Base-by-base conservation (phyloP, 2,113 vertebrate genomes). In the Redunca redunca region DNA sequence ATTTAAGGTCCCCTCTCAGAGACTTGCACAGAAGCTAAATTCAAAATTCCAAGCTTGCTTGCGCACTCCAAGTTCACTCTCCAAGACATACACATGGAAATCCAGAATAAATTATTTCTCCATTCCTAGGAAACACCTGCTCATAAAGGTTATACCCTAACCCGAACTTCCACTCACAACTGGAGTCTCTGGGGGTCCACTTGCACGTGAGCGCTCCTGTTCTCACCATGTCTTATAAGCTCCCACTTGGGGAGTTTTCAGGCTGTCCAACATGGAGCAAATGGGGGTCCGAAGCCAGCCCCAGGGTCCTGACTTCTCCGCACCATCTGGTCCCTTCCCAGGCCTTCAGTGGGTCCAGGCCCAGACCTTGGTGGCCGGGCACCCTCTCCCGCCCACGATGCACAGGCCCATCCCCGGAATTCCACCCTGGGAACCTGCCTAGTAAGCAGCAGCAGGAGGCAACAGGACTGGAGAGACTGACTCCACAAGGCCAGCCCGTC, bases 401-500 rank as follows among this genome's bases (percentile, higher is more conserved):
- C 33, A 10, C 52, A 1, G 86, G 86, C 33, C 6, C 23, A 53
- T 26, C 17, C 26, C 60, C 10, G 58, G 78, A 77, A 88, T 60
- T 26, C 36, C 46, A 93, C 36, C 36, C 86, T 64, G 10, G 30
- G 82, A 97, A 91, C 71, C 50, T 36, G 53, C 26, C 53, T 55
- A 26, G 87, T 43, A 33, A 57, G 55, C 6, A 83, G 87, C 88
- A 23, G 52, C 4, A 21, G 78, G 62, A 50, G 25, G 2, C 26
- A 40, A 25, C 4, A 16, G 16, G 81, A 43, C 60, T 19, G 2
- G 30, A 28, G 62, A 92, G 43, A 30, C 55, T 46, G 17, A 19
- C 46, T 50, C 90, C 80, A 25, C 0, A 2, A 92, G 58, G 60
- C 77, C 50, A 92, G 88, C 95, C 96, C 85, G 97, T 89, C 98